Conservation (phyloP, 2,113 vertebrate species). For the Pterocles gutturalis region DNA sequence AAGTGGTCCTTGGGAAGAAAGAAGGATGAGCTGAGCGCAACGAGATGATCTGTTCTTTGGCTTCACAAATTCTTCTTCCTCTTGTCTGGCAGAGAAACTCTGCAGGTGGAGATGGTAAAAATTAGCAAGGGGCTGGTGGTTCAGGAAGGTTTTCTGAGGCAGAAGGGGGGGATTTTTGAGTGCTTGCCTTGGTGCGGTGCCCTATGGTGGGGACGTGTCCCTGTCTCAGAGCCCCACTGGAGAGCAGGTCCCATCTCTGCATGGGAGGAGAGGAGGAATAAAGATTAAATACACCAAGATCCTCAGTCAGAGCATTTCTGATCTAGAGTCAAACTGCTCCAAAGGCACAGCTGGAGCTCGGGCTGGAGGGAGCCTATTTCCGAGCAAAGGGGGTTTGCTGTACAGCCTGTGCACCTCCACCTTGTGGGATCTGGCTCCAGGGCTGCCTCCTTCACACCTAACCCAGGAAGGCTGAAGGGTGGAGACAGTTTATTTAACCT, state of each 20-base stretch:
- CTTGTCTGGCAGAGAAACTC: no score
- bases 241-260: not conserved
- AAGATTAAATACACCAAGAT: not conserved
- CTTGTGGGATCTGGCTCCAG: not conserved
- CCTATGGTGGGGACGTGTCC: not conserved
- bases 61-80: no score
- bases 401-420: not conserved
- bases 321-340: not conserved
- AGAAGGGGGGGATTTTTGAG: not conserved
- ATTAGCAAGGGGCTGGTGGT: not conserved
- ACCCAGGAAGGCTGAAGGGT: not conserved
- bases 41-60: no score
- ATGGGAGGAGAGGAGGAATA: not conserved
- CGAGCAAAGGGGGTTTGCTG: not conserved
- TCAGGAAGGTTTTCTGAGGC: not conserved
- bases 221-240: not conserved
- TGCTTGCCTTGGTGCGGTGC: not conserved
- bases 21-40: no score
- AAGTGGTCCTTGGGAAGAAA: no score
- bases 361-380: not conserved
- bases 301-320: not conserved
- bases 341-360: not conserved
- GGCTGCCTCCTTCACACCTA: not conserved
- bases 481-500: constrained; percentile 19
- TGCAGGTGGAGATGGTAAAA: not conserved